Evolutionary conservation across 2,113 vertebrate genomes (phyloP).

Genomic region (Heteronetta atricapilla): DNA sequence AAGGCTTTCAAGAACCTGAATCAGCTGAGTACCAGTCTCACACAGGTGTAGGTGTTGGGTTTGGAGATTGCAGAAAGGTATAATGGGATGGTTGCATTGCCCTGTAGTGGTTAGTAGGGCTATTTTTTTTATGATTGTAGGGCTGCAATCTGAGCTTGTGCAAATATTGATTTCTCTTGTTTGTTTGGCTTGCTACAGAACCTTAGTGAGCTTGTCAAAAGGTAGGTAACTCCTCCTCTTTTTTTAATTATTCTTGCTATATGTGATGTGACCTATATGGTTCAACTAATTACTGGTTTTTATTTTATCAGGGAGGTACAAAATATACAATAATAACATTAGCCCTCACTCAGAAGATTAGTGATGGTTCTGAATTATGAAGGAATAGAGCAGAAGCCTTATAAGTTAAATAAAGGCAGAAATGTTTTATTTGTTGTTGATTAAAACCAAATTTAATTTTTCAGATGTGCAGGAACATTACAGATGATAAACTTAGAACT

Average conservation of each 20-base stretch:
- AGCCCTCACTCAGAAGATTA: not conserved
- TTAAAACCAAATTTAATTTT: not conserved
- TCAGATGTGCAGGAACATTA: not conserved
- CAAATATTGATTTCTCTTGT: not conserved
- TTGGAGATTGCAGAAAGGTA: not conserved
- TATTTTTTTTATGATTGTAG: no score
- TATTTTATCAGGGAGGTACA: not conserved
- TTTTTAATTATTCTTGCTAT: not conserved
- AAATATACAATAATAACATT: not conserved
- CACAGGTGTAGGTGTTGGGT: not conserved
- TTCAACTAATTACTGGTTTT: not conserved
- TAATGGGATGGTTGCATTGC: not conserved
- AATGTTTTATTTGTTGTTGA: not conserved
- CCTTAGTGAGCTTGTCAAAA: not conserved
- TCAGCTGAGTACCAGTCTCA: not conserved
- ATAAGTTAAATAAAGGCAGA: not conserved
- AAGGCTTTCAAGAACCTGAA: not conserved
- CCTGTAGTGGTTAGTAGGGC: no score
- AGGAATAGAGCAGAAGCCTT: not conserved
- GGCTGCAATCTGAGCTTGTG: not conserved
- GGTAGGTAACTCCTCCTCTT: not conserved
- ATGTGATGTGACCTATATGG: not conserved
- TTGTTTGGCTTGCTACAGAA: not conserved
- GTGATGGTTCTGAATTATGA: not conserved
- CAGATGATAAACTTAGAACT: not conserved